Base-by-base conservation (phyloP, 2,113 vertebrate genomes). In the Chaenogobius annularis region DNA sequence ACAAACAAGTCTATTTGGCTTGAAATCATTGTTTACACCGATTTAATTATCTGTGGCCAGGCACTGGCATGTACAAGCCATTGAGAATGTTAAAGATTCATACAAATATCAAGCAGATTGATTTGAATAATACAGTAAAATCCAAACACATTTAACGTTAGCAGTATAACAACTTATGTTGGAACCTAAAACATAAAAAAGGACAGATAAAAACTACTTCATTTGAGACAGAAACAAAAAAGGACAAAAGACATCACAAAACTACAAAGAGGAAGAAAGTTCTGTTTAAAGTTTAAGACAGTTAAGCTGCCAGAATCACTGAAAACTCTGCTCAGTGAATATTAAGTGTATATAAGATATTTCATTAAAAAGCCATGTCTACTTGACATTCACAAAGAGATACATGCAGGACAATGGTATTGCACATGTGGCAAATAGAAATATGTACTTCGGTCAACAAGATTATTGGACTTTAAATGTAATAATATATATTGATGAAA, bases 151-250 rank as follows among this genome's bases (percentile, higher is more conserved):
- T 35, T 61, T 61, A 35, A 31, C 35, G 7, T 58, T 26, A 58
- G 22, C 55, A 23, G 55, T 58, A 20, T 12, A 26, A 58, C 2
- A 58, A 58, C 3, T 58, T 35, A 15, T 11, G 9, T 12, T 40
- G 9, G 17, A 63, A 59, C 7, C 26, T 17, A 40, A 62, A 62
- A 40, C 35, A 20, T 40, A 63, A 63, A 40, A 11, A 19, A n/a
- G n/a, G 17, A 63, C 61, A 40, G 35, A 40, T 40, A 63, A 12
- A 61, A 40, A 63, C 37, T 63, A 63, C 35, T 43, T 63, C 17
- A 63, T 63, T 40, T 63, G 61, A 63, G 61, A 63, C 61, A 63
- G 61, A 40, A 63, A 63, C 61, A 63, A 63, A 46, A 31, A 63
- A 40, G 31, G 17, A 35, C 26, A 62, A 19, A 19, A 40, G 31